Conservation (phyloP, 2,113 vertebrate species). For the Tautogolabrus adspersus region DNA sequence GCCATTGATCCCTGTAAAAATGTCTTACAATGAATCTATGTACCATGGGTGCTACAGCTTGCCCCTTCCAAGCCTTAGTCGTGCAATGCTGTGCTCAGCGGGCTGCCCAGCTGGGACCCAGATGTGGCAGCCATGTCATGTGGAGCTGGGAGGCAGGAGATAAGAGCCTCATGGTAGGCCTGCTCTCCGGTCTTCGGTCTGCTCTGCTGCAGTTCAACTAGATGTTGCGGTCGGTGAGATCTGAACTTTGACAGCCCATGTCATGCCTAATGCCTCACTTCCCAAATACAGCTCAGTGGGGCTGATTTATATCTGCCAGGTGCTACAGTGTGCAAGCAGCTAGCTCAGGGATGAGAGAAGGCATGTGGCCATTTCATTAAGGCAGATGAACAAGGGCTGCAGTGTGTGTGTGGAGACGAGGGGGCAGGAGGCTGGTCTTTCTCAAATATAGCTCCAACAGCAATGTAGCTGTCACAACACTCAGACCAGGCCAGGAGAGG, state of each 20-base stretch:
- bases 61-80: slow-evolving; percentile 29
- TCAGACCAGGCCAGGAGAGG: slow-evolving; percentile 47
- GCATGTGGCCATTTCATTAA: slow-evolving; percentile 80
- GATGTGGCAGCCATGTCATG: slow-evolving; percentile 83
- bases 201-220: slow-evolving; percentile 78
- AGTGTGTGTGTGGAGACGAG: slow-evolving; percentile 69
- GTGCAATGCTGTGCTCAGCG: slow-evolving; percentile 63
- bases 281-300: slow-evolving; percentile 82
- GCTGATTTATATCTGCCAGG: slow-evolving; percentile 89
- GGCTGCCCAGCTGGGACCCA: slow-evolving; percentile 82
- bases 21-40: slow-evolving; percentile 17
- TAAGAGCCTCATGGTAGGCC: slow-evolving; percentile 70
- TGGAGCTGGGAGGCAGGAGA: slow-evolving; percentile 75
- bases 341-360: slow-evolving; percentile 71
- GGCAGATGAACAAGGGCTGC: slow-evolving; percentile 73
- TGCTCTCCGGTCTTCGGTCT: slow-evolving; percentile 66
- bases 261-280: slow-evolving; percentile 88
- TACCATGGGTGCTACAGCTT: slow-evolving; percentile 46
- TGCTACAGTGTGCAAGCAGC: slow-evolving; percentile 78
- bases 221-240: slow-evolving; percentile 82
- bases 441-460: slow-evolving; percentile 71
- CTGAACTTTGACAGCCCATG: slow-evolving; percentile 84
- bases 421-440: slow-evolving; percentile 74
- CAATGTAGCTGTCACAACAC: slow-evolving; percentile 71
- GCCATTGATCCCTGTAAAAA: slow-evolving; percentile 37